Evolutionary conservation across 2,797 vertebrate species (phyloP), one percentile per base, ranked within the genome.

Genomic region (Rhynchonycteris naso): DNA sequence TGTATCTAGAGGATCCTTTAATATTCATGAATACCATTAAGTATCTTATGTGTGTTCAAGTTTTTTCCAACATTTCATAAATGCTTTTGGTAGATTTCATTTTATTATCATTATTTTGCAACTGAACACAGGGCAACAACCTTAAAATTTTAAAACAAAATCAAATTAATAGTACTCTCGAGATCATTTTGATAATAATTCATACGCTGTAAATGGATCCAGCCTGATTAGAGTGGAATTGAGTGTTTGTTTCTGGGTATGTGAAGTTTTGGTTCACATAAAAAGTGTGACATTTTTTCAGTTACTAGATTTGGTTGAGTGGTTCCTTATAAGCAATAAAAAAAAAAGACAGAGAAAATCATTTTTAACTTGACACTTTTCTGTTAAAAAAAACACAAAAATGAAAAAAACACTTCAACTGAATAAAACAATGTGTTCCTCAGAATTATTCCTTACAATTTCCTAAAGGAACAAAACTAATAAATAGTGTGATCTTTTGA

Each of bases 171-270:
- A 68, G 14, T 35, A 35, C 47, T 83, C 47, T 75, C 65, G 69
- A 68, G 69, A 94, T 94, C 38, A 15, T 80, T 85, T 61, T 93
- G 95, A 93, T 93, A 86, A 82, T 56, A 88, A 86, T 84, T 33
- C 71, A 68, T 84, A 30, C 82, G 54, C 26, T 87, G 88, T 92
- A 96, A 95, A 80, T 18, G 69, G 85, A 96, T 88, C 79, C n/a
- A 69, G 24, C 19, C 66, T 88, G 66, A 93, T 96, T 94, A 83
- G 96, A 88, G 54, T 86, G 95, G 94, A 97, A 97, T 95, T 92
- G 68, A 93, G 69, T 82, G 35, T 97, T 97, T 78, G 35, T 96
- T 96, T 94, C 93, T 96, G 79, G 85, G 78, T 92, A 95, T 96
- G 69, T 95, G 94, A 82, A 75, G 75, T 89, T 88, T 95, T 65